A percentile compares a stretch with the other conserved stretches of the same genome.
These are phyloP conservation scores for Peromyscus leucopus DNA, from an alignment of 2,113 vertebrate genomes.

Conservation along the genomic window DNA sequence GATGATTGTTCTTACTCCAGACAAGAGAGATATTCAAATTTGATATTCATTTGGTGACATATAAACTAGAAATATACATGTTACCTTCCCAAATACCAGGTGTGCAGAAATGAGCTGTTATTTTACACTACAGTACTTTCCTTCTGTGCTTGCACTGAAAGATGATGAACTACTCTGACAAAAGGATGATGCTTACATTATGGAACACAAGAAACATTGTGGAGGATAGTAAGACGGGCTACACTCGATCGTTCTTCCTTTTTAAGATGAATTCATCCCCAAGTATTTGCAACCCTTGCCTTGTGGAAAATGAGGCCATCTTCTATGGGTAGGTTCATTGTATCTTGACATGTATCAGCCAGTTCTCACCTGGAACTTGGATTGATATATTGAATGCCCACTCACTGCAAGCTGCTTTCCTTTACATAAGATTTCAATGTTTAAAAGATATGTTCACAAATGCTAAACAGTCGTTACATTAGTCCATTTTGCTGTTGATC, in stretches of 20 bases:
- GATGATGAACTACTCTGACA: constrained; percentile 80
- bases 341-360: not conserved
- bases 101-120: constrained; percentile 65
- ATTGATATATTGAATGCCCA: not conserved
- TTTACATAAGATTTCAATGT: not conserved
- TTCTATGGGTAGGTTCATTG: not conserved
- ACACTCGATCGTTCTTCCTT: constrained; percentile 32
- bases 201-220: constrained; percentile 66
- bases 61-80: constrained; percentile 60
- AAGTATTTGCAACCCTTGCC: not conserved
- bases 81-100: constrained; percentile 62
- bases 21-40: constrained; percentile 62
- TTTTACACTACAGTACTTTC: constrained; percentile 68
- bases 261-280: not conserved
- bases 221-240: constrained; percentile 49
- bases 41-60: constrained; percentile 57
- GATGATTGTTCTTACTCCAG: constrained; percentile 52
- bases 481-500: not conserved
- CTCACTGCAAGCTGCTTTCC: not conserved
- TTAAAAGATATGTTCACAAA: not conserved
- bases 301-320: not conserved
- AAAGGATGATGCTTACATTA: constrained; percentile 63
- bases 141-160: constrained; percentile 81
- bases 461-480: not conserved
- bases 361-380: not conserved